Base-by-base conservation (phyloP, 2,113 vertebrate species). In the Myotis lucifugus region DNA sequence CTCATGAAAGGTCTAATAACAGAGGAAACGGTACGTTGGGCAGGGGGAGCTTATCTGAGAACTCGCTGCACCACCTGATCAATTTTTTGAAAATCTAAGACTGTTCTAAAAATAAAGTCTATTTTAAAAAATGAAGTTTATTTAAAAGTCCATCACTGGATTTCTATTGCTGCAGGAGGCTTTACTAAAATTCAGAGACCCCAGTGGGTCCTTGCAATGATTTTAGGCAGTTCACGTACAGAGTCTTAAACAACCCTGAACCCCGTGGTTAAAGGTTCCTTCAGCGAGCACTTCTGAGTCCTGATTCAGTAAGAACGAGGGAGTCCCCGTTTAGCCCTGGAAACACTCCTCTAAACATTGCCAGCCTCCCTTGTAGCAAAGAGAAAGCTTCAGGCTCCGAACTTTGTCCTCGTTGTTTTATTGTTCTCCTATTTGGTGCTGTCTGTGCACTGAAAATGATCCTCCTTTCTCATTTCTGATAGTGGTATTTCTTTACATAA, bases 21-120 rank as follows among this genome's bases (percentile, higher is more conserved):
- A 40, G 52, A 46, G 61, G 46, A 66, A 92, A 40, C 8, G 19
- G 9, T 48, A 32, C 13, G 6, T 42, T 52, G 15, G n/a, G 25
- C 17, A 25, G 18, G 61, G 4, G 34, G 40, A 56, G 48, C 29
- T 46, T 54, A 8, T 13, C 64, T 6, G 32, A 21, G 66, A 56
- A 34, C 32, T 42, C 29, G 66, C n/a, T 40, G 11, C 11, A 48
- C 8, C 32, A 29, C 14, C 42, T 54, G 12, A 17, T 85, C 21
- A 34, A 37, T 52, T 70, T 64, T 83, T 90, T 76, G 34, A 25
- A 90, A 76, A 46, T 82, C n/a, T 94, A 66, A 91, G 50, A 56
- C 14, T 74, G 2, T 59, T 76, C 29, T 70, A 67, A 85, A 78
- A 85, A 11, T 15, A 52, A 78, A 81, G 3, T 64, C 29, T 76